A percentile compares a stretch with the other conserved stretches of the same genome.
Evolutionary conservation across 1,140 invertebrate genomes (phyloP).

Genomic region (Diorhabda sublineata): DNA sequence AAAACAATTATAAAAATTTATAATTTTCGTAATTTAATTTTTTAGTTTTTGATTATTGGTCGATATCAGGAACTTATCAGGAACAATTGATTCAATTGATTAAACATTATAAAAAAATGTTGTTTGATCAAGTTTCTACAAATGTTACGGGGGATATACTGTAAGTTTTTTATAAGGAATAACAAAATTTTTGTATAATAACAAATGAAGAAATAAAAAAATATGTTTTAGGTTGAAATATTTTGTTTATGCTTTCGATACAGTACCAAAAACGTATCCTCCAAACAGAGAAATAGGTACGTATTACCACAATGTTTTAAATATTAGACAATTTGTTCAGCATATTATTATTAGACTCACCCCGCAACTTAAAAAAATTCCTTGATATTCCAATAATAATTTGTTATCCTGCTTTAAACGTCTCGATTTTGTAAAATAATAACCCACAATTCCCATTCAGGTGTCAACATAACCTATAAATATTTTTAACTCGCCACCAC

Average conservation of each 20-base stretch:
- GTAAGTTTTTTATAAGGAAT: not conserved
- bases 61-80: not conserved
- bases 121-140: not conserved
- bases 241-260: conserved; percentile 1
- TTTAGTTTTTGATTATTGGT: too few relatives aligned
- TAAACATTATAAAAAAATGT: not conserved
- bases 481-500: too few relatives aligned
- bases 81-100: not conserved
- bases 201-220: not conserved
- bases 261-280: not conserved
- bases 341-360: too few relatives aligned
- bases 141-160: not conserved
- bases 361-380: too few relatives aligned
- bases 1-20: too few relatives aligned
- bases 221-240: conserved; percentile 3
- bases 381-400: not conserved
- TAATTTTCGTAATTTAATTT: too few relatives aligned
- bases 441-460: too few relatives aligned
- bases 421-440: too few relatives aligned
- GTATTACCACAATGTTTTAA: not conserved
- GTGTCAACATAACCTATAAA: too few relatives aligned
- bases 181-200: not conserved
- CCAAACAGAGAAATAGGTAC: not conserved
- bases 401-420: too few relatives aligned
- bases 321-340: too few relatives aligned